These are phyloP conservation scores for Ranitomeya variabilis DNA, from an alignment of 2,113 vertebrate genomes.

Conservation along the genomic window DNA sequence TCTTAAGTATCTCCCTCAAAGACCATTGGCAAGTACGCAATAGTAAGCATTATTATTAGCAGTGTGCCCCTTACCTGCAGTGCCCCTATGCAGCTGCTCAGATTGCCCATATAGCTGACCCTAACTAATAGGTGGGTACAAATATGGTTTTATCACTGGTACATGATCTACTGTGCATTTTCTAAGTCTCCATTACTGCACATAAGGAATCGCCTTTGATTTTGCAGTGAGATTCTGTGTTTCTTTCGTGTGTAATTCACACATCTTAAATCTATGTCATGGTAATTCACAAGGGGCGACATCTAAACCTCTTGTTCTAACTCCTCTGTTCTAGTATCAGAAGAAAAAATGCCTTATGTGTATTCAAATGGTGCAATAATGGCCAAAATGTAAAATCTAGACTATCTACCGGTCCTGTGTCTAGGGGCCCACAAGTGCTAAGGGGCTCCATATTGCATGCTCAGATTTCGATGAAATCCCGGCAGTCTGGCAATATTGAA, in stretches of 20 bases:
- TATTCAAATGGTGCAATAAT: neutral
- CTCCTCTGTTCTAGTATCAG: neutral
- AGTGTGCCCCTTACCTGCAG: neutral
- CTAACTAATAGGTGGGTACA: neutral
- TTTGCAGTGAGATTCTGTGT: neutral
- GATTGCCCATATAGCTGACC: neutral
- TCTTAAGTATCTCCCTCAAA: too few species aligned
- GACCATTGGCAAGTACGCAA: neutral
- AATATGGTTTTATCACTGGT: neutral
- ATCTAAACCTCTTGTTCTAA: neutral
- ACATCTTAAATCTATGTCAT: neutral
- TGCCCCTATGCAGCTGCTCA: neutral
- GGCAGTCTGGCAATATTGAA: neutral
- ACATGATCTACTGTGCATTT: neutral
- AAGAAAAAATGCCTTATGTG: neutral
- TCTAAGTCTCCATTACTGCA: neutral
- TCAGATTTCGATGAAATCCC: slow-evolving; percentile 5
- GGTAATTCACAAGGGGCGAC: neutral
- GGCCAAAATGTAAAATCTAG: neutral
- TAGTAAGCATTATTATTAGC: neutral
- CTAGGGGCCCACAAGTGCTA: neutral
- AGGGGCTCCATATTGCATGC: neutral
- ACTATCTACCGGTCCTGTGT: neutral
- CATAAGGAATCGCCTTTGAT: neutral
- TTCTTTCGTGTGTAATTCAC: neutral